phyloP scores from a whole-genome alignment of 2,888 invertebrate species.

The Acronicta aceris region DNA sequence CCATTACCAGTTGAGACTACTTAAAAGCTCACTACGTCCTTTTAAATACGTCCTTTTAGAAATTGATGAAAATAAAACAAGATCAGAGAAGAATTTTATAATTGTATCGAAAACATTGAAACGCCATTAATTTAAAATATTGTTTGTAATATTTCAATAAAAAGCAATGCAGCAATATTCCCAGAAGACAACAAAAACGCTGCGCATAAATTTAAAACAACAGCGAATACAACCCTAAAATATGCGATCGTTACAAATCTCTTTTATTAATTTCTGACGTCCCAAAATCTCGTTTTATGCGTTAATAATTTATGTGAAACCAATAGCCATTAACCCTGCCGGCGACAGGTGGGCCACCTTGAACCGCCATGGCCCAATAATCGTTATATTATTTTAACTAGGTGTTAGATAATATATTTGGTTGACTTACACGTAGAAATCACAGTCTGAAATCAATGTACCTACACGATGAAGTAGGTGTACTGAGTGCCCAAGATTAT shows the following conservation, averaged over 20 bases:
- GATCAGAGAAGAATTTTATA: no score
- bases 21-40: not conserved
- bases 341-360: slow-evolving; percentile 47
- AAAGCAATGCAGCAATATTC: slow-evolving; percentile 3
- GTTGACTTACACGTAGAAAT: slow-evolving; percentile 9
- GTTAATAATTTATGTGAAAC: slow-evolving; percentile 47
- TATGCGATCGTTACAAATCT: slow-evolving; percentile 28
- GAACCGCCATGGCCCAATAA: slow-evolving; percentile 26
- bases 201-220: slow-evolving; percentile 24
- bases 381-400: slow-evolving; percentile 21
- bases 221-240: slow-evolving; percentile 24
- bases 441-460: not conserved
- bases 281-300: slow-evolving; percentile 39
- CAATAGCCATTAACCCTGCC: slow-evolving; percentile 45
- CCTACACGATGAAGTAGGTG: not conserved
- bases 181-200: not conserved
- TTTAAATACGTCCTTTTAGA: no score
- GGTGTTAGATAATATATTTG: slow-evolving; percentile 13
- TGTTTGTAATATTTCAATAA: not conserved
- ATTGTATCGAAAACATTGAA: slow-evolving; percentile 2
- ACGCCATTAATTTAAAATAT: no score
- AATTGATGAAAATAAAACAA: not conserved
- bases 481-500: no score
- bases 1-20: no score
- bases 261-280: slow-evolving; percentile 52